Base-by-base conservation (phyloP, 2,888 invertebrate species). In the Neocrepidodera transversa region DNA sequence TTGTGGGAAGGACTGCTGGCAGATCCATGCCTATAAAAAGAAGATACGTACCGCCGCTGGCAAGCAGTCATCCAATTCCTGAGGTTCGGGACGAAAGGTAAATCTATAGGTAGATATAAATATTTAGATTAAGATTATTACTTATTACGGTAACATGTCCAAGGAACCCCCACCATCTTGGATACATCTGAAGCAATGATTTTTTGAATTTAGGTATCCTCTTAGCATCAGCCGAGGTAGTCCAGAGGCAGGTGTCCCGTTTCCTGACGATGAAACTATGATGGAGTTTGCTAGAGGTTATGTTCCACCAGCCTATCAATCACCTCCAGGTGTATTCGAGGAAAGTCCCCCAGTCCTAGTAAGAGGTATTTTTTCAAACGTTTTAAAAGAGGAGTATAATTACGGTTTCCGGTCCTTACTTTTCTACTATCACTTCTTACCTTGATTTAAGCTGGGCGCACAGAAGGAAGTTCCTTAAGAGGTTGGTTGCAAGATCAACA, bases 1-100 rank as follows among this genome's bases (percentile, higher is more conserved):
- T 43, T 4, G 43, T 42, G 8, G 60, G 60, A n/a, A 26, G 35
- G 36, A 57, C 56, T 26, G 38, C 51, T 0, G 48, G 26, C 7
- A 56, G 17, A 14, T 40, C 43, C 11, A 32, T 8, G 11, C 11
- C 11, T 4, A 4, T 32, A 13, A n/a, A n/a, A 32, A 32, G 32
- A 2, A 32, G 11, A 32, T 32, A 11, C 13, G 13, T 32, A 4
- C 32, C 32, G 2, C n/a, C n/a, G 10, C 2, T 13, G 10, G 2
- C 13, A 3, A 11, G 11, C 1, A 11, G 3, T 11, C 3, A 13
- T 13, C 32, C 32, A 11, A 32, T 32, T 4, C 3, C 2, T 2
- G 32, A 32, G 11, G 11, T 13, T 32, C 11, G 3, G 13, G 32
- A 32, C 11, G 32, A 32, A 32, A 32, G 32, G 32, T 32, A 30